Base-by-base conservation (phyloP, 2,797 vertebrate species). In the Chrosomus eos region DNA sequence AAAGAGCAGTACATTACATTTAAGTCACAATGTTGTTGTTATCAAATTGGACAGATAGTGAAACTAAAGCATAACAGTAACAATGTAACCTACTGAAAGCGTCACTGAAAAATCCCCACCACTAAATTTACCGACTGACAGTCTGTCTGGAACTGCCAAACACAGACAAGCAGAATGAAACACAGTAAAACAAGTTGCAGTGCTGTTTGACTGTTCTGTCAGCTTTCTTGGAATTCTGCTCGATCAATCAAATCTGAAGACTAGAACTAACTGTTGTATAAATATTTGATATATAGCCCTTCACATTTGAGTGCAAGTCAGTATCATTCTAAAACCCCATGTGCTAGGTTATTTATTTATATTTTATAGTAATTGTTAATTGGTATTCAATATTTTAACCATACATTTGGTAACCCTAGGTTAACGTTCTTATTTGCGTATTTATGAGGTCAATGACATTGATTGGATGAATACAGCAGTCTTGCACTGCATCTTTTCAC, bases 201-300 rank as follows among this genome's bases (percentile, higher is more conserved):
- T 74, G 8, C 45, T 23, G 28, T 36, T 53, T 13, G 28, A 36
- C 31, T 23, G 10, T 53, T 74, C 13, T 55, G 14, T 55, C 19
- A n/a, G 73, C 28, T 55, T 53, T 74, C 28, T 13, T 51, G 18
- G 19, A 53, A 33, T 74, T 16, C 18, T 71, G 13, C 14, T 71
- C 23, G 4, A 18, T 28, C 40, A 45, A 19, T 48, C 45, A 48
- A 48, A 16, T 48, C 45, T 5, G 14, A 48, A 5, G 45, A 48
- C 45, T 16, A 5, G 71, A 73, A 31, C 26, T 73, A 73, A 73
- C 43, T 73, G 71, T 21, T 73, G 68, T 31, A 73, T 31, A 73
- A 31, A 45, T 71, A 26, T 71, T 45, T 26, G 13, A 43, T 71
- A 71, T n/a, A 26, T 10, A 48, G n/a, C 70, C 70, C 26, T 72